Evolutionary conservation across 1,140 invertebrate species (phyloP), one percentile per base, ranked within the genome.

Genomic region (Zaprionus tsacasi): DNA sequence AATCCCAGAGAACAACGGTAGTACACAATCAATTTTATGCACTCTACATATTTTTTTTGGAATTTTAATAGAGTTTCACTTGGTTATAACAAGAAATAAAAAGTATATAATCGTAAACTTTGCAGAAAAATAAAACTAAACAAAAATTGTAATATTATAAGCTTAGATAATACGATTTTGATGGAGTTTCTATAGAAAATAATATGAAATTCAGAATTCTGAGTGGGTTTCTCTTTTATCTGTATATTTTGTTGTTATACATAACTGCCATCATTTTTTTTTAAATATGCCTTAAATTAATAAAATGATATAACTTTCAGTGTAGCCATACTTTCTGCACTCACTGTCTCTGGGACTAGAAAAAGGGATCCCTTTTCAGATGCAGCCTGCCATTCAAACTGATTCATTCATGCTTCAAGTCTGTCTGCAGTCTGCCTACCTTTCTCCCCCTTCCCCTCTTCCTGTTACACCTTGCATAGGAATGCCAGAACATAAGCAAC

Each of bases 401-500:
- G 59, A 38, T 75, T 75, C 67, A 70, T 64, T 70, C 67, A 70
- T 58, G 40, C 30, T 33, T 63, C 71, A 68, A 45, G 61, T 74
- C 65, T 76, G 57, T 72, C 10, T 68, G 43, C 27, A 17, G 63
- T 33, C 38, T 55, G 17, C 17, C 45, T 55, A 27, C 27, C 52
- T 30, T 33, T 7, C 38, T 21, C 15, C 11, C 17, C 8, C 8
- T 48, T 2, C 8, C 17, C 7, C 43, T 50, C 10, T 2, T 10
- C 11, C 17, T 11, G 17, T 21, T 43, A 15, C n/a, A 25, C 55
- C 15, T n/a, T 55, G 78, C 45, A 79, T 65, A 60, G 78, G 78
- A 79, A 79, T 79, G 76, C 78, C 55, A 64, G 54, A 55, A 60
- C 68, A 61, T 21, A 63, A 40, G 40, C 79, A 82, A 78, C 69